Evolutionary conservation across 2,797 vertebrate species (phyloP).

Genomic region (Periophthalmus magnuspinnatus): DNA sequence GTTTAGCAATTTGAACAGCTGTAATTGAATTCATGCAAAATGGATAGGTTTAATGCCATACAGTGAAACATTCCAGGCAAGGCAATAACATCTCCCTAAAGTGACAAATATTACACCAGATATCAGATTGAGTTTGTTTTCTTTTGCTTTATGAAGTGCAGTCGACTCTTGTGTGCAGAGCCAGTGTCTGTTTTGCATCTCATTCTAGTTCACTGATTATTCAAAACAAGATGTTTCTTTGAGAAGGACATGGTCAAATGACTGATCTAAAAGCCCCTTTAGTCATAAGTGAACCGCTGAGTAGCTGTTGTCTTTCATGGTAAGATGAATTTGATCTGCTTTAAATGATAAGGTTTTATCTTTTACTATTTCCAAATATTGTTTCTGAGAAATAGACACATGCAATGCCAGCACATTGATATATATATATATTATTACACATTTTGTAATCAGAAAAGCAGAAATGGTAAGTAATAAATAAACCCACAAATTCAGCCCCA

Average conservation of each 20-base stretch:
- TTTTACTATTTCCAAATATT: background rate
- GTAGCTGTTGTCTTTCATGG: background rate
- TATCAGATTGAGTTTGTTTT: background rate
- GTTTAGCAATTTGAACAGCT: too few relatives aligned
- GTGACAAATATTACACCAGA: too few relatives aligned
- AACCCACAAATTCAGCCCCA: too few relatives aligned
- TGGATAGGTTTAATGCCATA: too few relatives aligned
- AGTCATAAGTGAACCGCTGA: background rate
- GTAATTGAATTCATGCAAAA: too few relatives aligned
- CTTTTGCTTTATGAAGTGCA: background rate
- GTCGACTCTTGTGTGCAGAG: background rate
- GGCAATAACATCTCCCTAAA: too few relatives aligned
- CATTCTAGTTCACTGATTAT: constrained; percentile 1
- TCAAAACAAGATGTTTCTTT: background rate
- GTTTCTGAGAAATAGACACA: too few relatives aligned
- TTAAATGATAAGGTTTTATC: background rate
- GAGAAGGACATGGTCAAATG: background rate
- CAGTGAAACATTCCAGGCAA: too few relatives aligned
- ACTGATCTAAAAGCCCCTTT: constrained; percentile 4
- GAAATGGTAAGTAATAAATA: too few relatives aligned
- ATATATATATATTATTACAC: too few relatives aligned
- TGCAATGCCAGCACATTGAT: too few relatives aligned
- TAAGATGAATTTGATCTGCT: background rate
- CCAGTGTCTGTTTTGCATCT: background rate
- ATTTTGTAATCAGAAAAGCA: too few relatives aligned